phyloP scores from a whole-genome alignment of 2,797 vertebrate genomes.

The Prionace glauca region DNA sequence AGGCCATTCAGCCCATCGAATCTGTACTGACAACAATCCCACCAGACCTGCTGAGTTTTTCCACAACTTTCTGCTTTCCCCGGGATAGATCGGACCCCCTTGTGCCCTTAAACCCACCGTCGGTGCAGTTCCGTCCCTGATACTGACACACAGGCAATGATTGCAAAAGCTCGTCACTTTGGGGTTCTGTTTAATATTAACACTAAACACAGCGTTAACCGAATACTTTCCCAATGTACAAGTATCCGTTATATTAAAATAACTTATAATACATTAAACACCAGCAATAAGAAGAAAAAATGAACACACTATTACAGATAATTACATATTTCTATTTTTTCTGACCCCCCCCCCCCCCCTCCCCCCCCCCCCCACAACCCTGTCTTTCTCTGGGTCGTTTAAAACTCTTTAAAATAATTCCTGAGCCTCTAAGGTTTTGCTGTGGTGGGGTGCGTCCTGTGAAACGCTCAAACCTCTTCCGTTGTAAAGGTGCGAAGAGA shows the following conservation, averaged over 20 bases:
- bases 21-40: no score
- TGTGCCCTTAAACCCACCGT: background rate
- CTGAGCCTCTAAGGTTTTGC: background rate
- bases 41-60: no score
- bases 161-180: background rate
- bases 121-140: background rate
- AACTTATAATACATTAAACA: constrained; percentile 37
- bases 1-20: no score
- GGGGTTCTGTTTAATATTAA: background rate
- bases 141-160: background rate
- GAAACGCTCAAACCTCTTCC: background rate
- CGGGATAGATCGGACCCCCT: background rate
- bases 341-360: no score
- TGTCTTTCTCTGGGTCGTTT: no score
- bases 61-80: no score
- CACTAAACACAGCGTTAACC: background rate
- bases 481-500: rapidly evolving
- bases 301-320: constrained; percentile 16
- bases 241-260: constrained; percentile 35
- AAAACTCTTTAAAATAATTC: background rate
- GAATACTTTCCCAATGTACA: background rate
- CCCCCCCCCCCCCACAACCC: no score
- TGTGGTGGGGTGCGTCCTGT: no score
- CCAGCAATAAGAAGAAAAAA: background rate
- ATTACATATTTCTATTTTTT: background rate